These are phyloP conservation scores for Merluccius polli DNA, from an alignment of 2,797 vertebrate species.

Conservation along the genomic window DNA sequence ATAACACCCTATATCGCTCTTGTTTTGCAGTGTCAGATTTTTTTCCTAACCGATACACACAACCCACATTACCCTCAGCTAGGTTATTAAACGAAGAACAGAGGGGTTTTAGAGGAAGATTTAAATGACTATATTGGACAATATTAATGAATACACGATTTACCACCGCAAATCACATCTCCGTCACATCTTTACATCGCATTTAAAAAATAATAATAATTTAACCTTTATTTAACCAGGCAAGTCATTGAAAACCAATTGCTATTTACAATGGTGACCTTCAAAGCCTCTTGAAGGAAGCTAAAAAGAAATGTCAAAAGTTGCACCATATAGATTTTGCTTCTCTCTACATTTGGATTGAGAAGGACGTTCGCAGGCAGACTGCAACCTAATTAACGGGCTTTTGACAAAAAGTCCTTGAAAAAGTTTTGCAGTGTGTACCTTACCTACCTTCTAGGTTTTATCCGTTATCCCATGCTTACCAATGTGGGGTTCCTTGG, in stretches of 20 bases:
- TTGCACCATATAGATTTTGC: too few species aligned
- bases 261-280: too few species aligned
- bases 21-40: neutral
- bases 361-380: neutral
- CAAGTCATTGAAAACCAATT: too few species aligned
- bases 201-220: too few species aligned
- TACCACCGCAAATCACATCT: neutral
- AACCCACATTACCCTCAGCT: too few species aligned
- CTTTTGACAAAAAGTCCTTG: neutral
- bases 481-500: neutral
- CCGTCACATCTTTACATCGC: neutral
- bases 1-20: neutral
- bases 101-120: neutral
- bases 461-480: neutral
- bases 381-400: neutral
- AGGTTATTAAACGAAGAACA: neutral
- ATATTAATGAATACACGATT: neutral
- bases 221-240: too few species aligned
- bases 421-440: neutral
- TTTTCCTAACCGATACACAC: too few species aligned
- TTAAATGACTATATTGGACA: neutral
- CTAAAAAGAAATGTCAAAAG: too few species aligned
- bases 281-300: too few species aligned
- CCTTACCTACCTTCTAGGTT: neutral
- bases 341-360: neutral